These are phyloP conservation scores for Hymenopus coronatus DNA, from an alignment of 2,888 invertebrate species.

Conservation along the genomic window DNA sequence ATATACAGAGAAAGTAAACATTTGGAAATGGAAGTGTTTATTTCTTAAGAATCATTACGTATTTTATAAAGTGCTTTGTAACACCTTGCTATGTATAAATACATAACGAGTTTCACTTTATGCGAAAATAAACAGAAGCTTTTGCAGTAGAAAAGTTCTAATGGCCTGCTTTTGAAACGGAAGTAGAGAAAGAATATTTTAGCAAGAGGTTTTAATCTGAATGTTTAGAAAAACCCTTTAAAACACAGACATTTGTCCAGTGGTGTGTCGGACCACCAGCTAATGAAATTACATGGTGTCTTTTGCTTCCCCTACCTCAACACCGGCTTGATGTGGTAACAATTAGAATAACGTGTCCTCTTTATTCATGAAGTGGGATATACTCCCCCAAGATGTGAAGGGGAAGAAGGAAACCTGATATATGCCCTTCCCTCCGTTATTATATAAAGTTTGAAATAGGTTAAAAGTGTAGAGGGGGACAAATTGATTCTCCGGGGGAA, in stretches of 20 bases:
- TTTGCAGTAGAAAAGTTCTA: no score
- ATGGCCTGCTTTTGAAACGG: no score
- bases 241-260: background rate
- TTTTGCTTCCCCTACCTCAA: background rate
- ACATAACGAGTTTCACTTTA: no score
- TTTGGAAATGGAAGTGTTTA: no score
- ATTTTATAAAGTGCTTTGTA: no score
- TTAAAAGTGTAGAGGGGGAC: background rate
- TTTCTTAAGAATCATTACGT: no score
- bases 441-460: background rate
- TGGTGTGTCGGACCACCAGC: background rate
- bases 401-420: background rate
- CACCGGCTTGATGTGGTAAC: background rate
- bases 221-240: background rate
- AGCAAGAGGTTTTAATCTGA: background rate
- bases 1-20: no score
- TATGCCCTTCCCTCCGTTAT: background rate
- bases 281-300: background rate
- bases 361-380: background rate
- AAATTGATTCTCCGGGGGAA: background rate
- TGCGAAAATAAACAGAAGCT: no score
- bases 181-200: no score
- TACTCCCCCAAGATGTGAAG: background rate
- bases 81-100: no score
- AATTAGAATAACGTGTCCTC: background rate